A percentile compares a stretch with the other conserved stretches of the same genome.
These are phyloP conservation scores for Catharus minimus DNA, from an alignment of 2,113 vertebrate genomes.

Conservation along the genomic window DNA sequence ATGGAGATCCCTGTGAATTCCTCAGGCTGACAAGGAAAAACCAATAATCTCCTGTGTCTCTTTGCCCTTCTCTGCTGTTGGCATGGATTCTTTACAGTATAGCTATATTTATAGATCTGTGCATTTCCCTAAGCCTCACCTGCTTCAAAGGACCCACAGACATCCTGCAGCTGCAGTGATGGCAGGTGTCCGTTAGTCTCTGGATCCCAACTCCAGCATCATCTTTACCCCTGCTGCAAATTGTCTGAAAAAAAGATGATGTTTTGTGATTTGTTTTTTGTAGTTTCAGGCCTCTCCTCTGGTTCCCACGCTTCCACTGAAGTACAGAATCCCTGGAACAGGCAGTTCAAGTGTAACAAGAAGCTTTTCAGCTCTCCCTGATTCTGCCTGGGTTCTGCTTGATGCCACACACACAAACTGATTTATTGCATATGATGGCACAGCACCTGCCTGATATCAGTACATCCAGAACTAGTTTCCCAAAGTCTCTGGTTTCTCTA, in stretches of 20 bases:
- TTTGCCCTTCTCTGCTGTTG: not conserved
- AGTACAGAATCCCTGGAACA: not conserved
- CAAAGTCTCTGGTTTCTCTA: not conserved
- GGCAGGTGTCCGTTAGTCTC: not conserved
- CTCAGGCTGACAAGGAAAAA: not conserved
- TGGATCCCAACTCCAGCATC: no score
- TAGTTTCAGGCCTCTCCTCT: not conserved
- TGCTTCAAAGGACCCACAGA: not conserved
- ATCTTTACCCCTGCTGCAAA: no score
- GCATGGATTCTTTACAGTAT: not conserved
- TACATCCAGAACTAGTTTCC: not conserved
- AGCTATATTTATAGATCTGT: not conserved
- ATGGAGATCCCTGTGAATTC: not conserved
- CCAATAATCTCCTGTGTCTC: not conserved
- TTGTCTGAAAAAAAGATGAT: no score
- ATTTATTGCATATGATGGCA: not conserved
- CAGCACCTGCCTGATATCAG: not conserved
- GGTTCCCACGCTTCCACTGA: not conserved
- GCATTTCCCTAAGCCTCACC: not conserved
- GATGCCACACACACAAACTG: not conserved
- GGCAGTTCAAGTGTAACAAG: conserved; percentile 33
- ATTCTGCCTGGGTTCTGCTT: conserved; percentile 2
- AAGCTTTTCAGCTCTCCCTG: conserved; percentile 23
- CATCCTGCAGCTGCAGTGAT: not conserved
- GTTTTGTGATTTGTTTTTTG: not conserved